Evolutionary conservation across 2,797 vertebrate species (phyloP), one percentile per base, ranked within the genome.

Genomic region (Enteromius treurensis): DNA sequence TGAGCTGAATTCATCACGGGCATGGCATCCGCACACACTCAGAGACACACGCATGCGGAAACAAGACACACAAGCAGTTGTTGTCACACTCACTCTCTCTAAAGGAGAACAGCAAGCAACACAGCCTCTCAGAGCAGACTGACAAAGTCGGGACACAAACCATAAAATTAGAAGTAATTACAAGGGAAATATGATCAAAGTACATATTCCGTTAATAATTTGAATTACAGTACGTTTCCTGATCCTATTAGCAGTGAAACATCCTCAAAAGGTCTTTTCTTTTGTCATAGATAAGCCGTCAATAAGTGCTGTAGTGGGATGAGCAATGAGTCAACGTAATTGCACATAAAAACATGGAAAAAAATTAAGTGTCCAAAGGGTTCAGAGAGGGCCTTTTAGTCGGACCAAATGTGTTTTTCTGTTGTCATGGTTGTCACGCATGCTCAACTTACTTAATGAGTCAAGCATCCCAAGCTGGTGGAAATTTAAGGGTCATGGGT

Each of bases 1-100:
- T 94, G 91, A 95, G 91, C 83, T 85, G 87, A 88, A 91, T 93
- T 93, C 89, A 93, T 94, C 93, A 92, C 87, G 84, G 84, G 77
- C 88, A 88, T 90, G 89, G 83, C 89, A 88, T 84, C 51, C 79
- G 82, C 21, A 77, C 78, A 91, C 88, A 85, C 90, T 84, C 79
- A 82, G 19, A 85, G 55, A 79, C 74, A 60, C 67, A 26, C 29
- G 29, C 26, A 68, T 29, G 42, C 49, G 47, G 55, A 79, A 55
- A 79, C 23, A 85, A 87, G 80, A 79, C 64, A 76, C 53, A 71
- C 26, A 71, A 60, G 53, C n/a, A 51, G 1, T 32, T 67, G 68
- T 32, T 49, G 76, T 81, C 70, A 60, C 65, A 79, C 75, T 49
- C 45, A 55, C 62, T 73, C 26, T 49, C 42, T 10, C 15, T 47